phyloP scores from a whole-genome alignment of 2,113 vertebrate species.

The Osmerus mordax region DNA sequence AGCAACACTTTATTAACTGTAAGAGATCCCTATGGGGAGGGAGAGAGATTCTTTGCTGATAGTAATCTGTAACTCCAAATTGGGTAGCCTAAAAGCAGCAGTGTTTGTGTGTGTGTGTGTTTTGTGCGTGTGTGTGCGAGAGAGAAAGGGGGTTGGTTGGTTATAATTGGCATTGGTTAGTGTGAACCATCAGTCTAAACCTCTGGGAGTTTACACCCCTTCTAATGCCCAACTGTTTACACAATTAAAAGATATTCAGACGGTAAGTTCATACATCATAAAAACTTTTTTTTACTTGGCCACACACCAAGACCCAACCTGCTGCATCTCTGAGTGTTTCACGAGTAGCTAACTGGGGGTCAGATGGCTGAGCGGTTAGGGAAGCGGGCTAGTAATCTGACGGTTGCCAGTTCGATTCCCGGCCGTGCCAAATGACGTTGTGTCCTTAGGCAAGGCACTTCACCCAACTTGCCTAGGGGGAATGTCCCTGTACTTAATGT shows the following conservation, averaged over 20 bases:
- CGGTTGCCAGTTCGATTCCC: too few relatives aligned
- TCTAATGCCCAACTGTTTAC: too few relatives aligned
- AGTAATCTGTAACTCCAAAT: slow-evolving; percentile 21
- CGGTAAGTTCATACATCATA: not conserved
- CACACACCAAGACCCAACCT: not conserved
- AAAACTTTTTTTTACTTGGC: slow-evolving; percentile 8
- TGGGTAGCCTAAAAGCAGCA: slow-evolving; percentile 17
- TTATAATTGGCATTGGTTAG: too few relatives aligned
- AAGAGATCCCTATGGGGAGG: slow-evolving; percentile 2
- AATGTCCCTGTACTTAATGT: too few relatives aligned
- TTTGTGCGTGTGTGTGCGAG: not conserved
- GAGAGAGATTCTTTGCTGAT: slow-evolving; percentile 34
- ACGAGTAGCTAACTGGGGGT: slow-evolving; percentile 5
- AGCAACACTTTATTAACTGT: slow-evolving; percentile 55
- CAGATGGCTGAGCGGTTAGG: too few relatives aligned
- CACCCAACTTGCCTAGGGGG: too few relatives aligned
- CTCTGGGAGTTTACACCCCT: too few relatives aligned
- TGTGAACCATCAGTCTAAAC: too few relatives aligned
- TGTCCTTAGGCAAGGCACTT: too few relatives aligned
- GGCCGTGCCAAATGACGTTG: too few relatives aligned
- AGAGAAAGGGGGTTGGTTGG: not conserved
- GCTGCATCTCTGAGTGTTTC: not conserved
- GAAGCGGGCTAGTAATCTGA: too few relatives aligned
- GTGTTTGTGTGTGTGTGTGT: slow-evolving; percentile 13
- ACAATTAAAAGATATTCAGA: slow-evolving; percentile 5